These are phyloP conservation scores for Choreutis nemorana DNA, from an alignment of 2,888 invertebrate genomes.

Conservation along the genomic window DNA sequence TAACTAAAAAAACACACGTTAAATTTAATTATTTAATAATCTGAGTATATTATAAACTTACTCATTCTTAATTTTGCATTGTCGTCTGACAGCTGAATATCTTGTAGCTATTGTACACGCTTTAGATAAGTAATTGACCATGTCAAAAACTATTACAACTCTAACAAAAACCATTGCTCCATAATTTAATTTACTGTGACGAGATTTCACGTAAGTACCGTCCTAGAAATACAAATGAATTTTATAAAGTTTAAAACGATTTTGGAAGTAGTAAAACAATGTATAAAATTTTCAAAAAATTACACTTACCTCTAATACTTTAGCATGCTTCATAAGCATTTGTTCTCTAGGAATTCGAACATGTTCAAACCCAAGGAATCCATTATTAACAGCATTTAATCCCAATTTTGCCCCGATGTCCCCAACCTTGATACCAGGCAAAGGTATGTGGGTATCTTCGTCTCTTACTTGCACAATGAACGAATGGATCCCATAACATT, in stretches of 20 bases:
- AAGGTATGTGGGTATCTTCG: slow-evolving; percentile 83
- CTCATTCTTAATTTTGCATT: slow-evolving; percentile 83
- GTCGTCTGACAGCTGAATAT: slow-evolving; percentile 89
- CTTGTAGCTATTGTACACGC: slow-evolving; percentile 87
- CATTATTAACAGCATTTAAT: slow-evolving; percentile 89
- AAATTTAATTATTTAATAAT: slow-evolving; percentile 3
- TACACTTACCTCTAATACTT: slow-evolving; percentile 69
- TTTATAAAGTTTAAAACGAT: not conserved
- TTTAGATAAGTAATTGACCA: slow-evolving; percentile 76
- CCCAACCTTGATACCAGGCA: slow-evolving; percentile 89
- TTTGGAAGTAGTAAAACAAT: not conserved
- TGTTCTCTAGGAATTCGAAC: slow-evolving; percentile 85
- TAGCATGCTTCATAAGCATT: slow-evolving; percentile 93
- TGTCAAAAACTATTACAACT: slow-evolving; percentile 81
- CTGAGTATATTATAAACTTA: slow-evolving; percentile 32
- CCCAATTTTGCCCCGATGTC: slow-evolving; percentile 95
- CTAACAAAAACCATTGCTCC: slow-evolving; percentile 94
- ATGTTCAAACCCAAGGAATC: slow-evolving; percentile 86
- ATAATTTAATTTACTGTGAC: slow-evolving; percentile 82
- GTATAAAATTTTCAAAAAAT: not conserved
- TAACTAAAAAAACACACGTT: slow-evolving; percentile 6
- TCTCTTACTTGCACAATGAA: slow-evolving; percentile 92
- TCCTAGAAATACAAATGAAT: slow-evolving; percentile 57
- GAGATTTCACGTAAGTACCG: slow-evolving; percentile 85
- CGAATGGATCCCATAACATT: slow-evolving; percentile 87